Evolutionary conservation across 2,797 vertebrate genomes (phyloP).

Genomic region (Austrolebias charrua): DNA sequence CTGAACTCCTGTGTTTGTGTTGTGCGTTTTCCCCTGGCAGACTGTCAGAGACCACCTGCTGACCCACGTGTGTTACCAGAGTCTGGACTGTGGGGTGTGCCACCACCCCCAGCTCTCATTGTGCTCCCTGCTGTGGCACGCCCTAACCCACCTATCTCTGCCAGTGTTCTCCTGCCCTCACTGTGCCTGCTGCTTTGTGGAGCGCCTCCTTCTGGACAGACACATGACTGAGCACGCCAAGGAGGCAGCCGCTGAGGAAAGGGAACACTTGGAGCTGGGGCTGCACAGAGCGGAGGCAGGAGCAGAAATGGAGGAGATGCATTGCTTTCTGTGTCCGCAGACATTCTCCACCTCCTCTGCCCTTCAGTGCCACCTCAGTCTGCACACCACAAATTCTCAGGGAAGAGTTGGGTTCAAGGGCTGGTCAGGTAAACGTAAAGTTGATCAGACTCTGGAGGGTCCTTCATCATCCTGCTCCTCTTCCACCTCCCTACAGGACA

Average conservation of each 20-base stretch:
- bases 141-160: conserved; percentile 86
- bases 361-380: conserved; percentile 89
- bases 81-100: conserved; percentile 86
- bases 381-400: conserved; percentile 80
- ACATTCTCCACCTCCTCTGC: conserved; percentile 86
- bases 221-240: conserved; percentile 85
- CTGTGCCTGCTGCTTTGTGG: conserved; percentile 86
- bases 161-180: conserved; percentile 90
- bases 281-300: conserved; percentile 15
- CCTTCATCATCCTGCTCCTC: conserved; percentile 62
- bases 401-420: conserved; percentile 1
- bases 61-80: conserved; percentile 86
- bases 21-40: conserved; percentile 46
- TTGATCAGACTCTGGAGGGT: conserved; percentile 79
- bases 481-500: conserved; percentile 67
- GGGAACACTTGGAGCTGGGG: conserved; percentile 50
- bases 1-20: conserved; percentile 1
- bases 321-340: conserved; percentile 90
- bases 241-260: conserved; percentile 77
- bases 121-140: conserved; percentile 93
- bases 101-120: conserved; percentile 85
- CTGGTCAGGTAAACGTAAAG: conserved; percentile 84
- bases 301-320: conserved; percentile 79
- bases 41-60: conserved; percentile 86
- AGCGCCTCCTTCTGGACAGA: conserved; percentile 77